Evolutionary conservation across 2,113 vertebrate species (phyloP), one percentile per base, ranked within the genome.

Genomic region (Pseudorhombus dupliciocellatus): DNA sequence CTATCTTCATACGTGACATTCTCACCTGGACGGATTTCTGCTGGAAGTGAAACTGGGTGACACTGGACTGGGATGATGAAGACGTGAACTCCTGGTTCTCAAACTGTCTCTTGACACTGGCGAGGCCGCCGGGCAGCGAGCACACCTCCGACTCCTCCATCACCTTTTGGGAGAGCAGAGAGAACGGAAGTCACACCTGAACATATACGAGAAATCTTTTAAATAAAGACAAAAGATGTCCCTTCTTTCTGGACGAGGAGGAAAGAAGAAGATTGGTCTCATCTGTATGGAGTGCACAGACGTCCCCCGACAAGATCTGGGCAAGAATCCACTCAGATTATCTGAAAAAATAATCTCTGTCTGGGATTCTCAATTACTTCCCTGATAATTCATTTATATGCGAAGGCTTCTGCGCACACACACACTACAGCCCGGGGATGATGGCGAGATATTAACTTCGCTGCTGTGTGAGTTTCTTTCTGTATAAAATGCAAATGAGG

Each of bases 61-160:
- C 90, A 4, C 77, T 88, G 76, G 94, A 95, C 71, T 83, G 91
- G 14, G 94, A 92, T 22, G 87, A 79, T 0, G 90, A 87, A 16
- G 95, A 93, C 5, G 84, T 65, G 34, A 87, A 86, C 86, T 93
- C 91, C 37, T 93, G 94, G 84, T 91, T 95, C 89, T 98, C 97
- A 22, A 99, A 98, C 59, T 97, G 96, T 85, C 93, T 96, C 91
- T 96, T 98, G 79, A 97, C 94, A 7, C 94, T 96, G 83, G 96
- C 96, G 72, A 99, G 91, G 53, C 97, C 97, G 5, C 97, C 97
- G 30, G 96, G 95, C 84, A 97, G 92, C 15, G 93, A 93, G 50
- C 94, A 94, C 2, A 92, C 84, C 79, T 95, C 95, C 0, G 92
- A 90, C 83, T 96, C 96, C 44, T 95, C 95, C 91, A 95, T 89